These are phyloP conservation scores for Gallinago undulata DNA, from an alignment of 2,113 vertebrate species.

Conservation along the genomic window DNA sequence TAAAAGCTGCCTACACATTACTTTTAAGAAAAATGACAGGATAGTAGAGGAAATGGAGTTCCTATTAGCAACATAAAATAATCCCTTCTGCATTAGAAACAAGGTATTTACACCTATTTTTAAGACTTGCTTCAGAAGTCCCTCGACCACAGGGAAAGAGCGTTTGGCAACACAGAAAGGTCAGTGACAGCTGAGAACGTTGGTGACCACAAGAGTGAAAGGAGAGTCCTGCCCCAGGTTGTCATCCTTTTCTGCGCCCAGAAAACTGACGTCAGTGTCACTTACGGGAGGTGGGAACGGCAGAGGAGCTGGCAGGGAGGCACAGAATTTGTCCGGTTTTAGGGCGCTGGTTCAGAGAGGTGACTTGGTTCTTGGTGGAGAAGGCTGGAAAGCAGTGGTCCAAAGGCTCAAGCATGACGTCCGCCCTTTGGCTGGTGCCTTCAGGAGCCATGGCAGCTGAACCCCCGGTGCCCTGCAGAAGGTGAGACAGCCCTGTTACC, in stretches of 20 bases:
- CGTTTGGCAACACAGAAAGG: background rate
- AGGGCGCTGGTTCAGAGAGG: background rate
- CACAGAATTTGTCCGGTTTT: background rate
- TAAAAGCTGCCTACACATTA: background rate
- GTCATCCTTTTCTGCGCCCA: background rate
- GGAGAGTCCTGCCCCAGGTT: background rate
- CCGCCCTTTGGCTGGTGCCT: accelerated
- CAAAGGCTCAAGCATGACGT: background rate
- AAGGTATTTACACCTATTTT: background rate
- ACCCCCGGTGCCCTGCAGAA: background rate
- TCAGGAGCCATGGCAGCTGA: background rate
- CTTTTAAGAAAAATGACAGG: background rate
- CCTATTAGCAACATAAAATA: background rate
- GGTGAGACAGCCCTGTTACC: background rate
- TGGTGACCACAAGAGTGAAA: background rate
- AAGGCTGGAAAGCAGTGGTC: background rate
- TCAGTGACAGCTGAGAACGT: background rate
- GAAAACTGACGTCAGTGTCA: background rate
- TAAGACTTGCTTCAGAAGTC: background rate
- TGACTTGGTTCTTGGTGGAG: background rate
- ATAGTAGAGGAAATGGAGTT: background rate
- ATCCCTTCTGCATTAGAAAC: background rate
- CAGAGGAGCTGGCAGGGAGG: background rate
- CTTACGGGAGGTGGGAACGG: background rate
- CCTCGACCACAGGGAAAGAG: background rate